Conservation (phyloP, 2,888 invertebrate species). For the Thymelicus acteon region DNA sequence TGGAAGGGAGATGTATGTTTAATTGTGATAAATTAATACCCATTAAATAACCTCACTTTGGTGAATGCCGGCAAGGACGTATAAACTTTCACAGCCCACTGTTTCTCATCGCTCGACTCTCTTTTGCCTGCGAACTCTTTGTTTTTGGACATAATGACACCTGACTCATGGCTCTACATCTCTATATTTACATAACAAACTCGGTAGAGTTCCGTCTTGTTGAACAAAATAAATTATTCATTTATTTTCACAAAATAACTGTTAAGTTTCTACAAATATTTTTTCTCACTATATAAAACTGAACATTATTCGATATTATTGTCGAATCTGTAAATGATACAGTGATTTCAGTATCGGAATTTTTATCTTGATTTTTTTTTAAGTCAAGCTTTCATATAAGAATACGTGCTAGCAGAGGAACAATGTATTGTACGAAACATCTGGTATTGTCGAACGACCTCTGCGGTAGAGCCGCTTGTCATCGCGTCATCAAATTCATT, state of each 20-base stretch:
- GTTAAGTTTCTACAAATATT: background rate
- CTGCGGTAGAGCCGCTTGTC: constrained; percentile 7
- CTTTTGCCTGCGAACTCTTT: constrained; percentile 24
- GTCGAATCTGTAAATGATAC: too few relatives aligned
- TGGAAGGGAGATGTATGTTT: background rate
- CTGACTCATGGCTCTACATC: constrained; percentile 17
- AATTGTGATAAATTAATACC: background rate
- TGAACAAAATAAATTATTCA: background rate
- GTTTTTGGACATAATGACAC: constrained; percentile 29
- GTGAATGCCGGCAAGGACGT: constrained; percentile 27
- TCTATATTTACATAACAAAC: constrained; percentile 7
- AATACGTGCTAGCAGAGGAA: too few relatives aligned
- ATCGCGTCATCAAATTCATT: constrained; percentile 26
- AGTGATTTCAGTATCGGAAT: too few relatives aligned
- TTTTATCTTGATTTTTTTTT: too few relatives aligned
- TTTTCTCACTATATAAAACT: too few relatives aligned
- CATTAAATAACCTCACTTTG: constrained; percentile 17
- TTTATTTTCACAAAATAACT: background rate
- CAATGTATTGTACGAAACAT: background rate
- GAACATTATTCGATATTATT: too few relatives aligned
- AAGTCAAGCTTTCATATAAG: too few relatives aligned
- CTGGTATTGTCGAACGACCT: background rate
- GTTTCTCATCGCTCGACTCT: constrained; percentile 24
- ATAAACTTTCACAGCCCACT: constrained; percentile 23
- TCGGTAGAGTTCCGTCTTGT: background rate